Evolutionary conservation across 2,888 invertebrate species (phyloP), one percentile per base, ranked within the genome.

Genomic region (Diarsia mendica): DNA sequence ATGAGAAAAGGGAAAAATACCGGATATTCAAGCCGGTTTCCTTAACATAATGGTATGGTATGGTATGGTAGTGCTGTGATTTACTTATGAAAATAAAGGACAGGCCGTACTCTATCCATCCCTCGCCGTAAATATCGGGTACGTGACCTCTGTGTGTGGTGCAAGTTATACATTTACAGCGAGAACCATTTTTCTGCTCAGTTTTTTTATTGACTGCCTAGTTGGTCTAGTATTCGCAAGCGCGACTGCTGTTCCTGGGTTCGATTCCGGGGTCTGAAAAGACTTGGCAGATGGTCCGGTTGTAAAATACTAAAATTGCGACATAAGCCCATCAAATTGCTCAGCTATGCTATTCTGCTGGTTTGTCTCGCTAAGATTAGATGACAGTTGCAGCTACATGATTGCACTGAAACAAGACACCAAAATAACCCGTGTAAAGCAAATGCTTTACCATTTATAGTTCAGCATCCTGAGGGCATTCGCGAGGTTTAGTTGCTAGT

Each of bases 81-180:
- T 83, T 85, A 83, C 85, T 85, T 83, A 82, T 72, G 74, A 70
- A 75, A 85, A 82, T 85, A 82, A 82, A 83, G 73, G 82, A 72
- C 71, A 68, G 61, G 65, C 77, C 61, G 60, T 60, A 69, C 77
- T 77, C 55, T 51, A 77, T 74, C 72, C 61, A 83, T 72, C 77
- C 67, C 74, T 48, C 44, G 64, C 58, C 77, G 79, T 86, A 85
- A 84, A 85, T 85, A 88, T 83, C 23, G 63, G 72, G 51, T 66
- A 86, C 87, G 87, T 87, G 87, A 85, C 87, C 78, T 55, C n/a
- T 28, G 4, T 9, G 55, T 70, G 3, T 18, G 65, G 81, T 68
- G 0, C 11, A 77, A 80, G 67, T 20, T 5, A 77, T 23, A 39
- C 18, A 15, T 33, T 69, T 51, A 1, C 2, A 46, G 64, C 67